Conservation (phyloP, 1,140 invertebrate species). For the Cyclargus thomasi region DNA sequence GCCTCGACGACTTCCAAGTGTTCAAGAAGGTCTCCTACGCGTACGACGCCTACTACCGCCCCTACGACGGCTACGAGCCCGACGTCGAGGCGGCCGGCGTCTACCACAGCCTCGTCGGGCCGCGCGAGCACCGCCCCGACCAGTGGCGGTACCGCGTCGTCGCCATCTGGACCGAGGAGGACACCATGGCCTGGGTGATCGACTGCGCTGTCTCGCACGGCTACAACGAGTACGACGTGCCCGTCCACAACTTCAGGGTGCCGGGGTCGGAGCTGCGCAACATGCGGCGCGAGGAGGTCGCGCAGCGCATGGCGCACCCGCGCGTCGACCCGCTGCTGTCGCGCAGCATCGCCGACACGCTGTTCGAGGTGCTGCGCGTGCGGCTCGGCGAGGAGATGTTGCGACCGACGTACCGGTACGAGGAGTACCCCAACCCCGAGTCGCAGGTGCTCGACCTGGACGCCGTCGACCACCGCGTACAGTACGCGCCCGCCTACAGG, state of each 20-base stretch:
- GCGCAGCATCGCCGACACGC: conserved; percentile 56
- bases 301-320: conserved; percentile 58
- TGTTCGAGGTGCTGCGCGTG: conserved; percentile 68
- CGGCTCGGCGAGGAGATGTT: conserved; percentile 53
- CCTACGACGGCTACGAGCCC: conserved; percentile 53
- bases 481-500: conserved; percentile 47
- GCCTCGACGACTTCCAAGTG: conserved; percentile 62
- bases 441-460: conserved; percentile 55
- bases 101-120: conserved; percentile 52
- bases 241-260: conserved; percentile 69
- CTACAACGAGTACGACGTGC: conserved; percentile 62
- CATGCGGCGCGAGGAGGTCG: conserved; percentile 69
- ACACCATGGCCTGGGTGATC: conserved; percentile 76
- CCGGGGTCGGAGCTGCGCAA: conserved; percentile 66
- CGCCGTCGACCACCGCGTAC: conserved; percentile 45
- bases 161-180: conserved; percentile 73
- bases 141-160: conserved; percentile 75
- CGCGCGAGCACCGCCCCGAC: conserved; percentile 50
- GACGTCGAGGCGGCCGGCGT: conserved; percentile 49
- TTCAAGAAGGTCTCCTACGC: conserved; percentile 53
- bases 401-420: conserved; percentile 54
- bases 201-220: conserved; percentile 62
- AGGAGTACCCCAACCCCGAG: conserved; percentile 47
- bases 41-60: conserved; percentile 57
- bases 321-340: conserved; percentile 42